A percentile compares a stretch with the other conserved stretches of the same genome.
Evolutionary conservation across 2,113 vertebrate genomes (phyloP).

Genomic region (Dissostichus mawsoni): DNA sequence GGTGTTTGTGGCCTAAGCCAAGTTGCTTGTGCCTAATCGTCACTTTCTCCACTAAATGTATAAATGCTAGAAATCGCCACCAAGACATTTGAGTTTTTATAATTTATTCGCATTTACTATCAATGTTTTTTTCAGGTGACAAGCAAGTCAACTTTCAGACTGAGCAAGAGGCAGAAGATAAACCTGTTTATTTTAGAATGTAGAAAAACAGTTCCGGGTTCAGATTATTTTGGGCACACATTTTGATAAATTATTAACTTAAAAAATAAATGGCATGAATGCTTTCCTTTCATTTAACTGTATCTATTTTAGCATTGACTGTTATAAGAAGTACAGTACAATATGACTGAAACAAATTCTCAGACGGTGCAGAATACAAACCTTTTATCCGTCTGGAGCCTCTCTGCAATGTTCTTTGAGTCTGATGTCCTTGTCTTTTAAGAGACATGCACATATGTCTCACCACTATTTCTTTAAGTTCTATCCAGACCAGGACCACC

Average conservation of each 20-base stretch:
- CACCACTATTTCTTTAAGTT: slow-evolving; percentile 23
- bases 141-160: too few species aligned
- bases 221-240: neutral
- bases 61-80: too few species aligned
- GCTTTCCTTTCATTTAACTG: neutral
- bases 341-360: neutral
- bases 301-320: neutral
- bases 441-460: slow-evolving; percentile 51
- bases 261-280: neutral
- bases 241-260: neutral
- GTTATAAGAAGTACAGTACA: neutral
- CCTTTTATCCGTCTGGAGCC: slow-evolving; percentile 35
- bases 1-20: too few species aligned
- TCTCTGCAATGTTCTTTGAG: slow-evolving; percentile 88
- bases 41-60: too few species aligned
- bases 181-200: too few species aligned
- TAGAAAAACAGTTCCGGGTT: too few species aligned
- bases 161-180: too few species aligned
- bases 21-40: too few species aligned
- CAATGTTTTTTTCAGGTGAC: too few species aligned
- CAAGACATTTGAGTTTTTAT: too few species aligned
- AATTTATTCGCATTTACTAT: too few species aligned
- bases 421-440: slow-evolving; percentile 76
- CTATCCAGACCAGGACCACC: neutral
- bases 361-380: neutral